Evolutionary conservation across 2,113 vertebrate species (phyloP).

Genomic region (Mungos mungo): DNA sequence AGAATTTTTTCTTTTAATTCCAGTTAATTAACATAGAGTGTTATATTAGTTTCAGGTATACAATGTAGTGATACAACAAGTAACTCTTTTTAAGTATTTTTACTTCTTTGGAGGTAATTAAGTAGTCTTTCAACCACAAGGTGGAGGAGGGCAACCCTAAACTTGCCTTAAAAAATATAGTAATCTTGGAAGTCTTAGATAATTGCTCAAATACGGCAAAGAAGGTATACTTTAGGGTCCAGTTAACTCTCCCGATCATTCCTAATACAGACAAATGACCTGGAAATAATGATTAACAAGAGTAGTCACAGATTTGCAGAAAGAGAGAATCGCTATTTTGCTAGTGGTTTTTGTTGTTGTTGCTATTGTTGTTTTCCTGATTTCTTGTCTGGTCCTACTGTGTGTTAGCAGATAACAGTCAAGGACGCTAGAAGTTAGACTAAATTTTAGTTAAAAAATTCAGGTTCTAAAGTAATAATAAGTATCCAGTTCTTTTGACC

Average conservation of each 20-base stretch:
- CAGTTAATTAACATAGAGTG: not conserved
- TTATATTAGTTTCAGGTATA: not conserved
- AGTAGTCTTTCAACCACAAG: not conserved
- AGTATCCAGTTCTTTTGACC: not conserved
- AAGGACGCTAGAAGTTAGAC: not conserved
- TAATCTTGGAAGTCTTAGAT: conserved; percentile 26
- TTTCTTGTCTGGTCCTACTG: not conserved
- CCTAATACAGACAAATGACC: not conserved
- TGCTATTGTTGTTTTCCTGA: not conserved
- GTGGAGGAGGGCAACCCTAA: not conserved
- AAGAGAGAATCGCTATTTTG: not conserved
- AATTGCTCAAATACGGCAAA: not conserved
- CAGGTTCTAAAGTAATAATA: not conserved
- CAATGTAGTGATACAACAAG: not conserved
- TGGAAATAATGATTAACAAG: not conserved
- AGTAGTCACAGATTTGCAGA: not conserved
- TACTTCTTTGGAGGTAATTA: not conserved
- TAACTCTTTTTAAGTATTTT: conserved; percentile 17
- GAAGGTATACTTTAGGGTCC: not conserved
- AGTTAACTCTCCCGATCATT: not conserved
- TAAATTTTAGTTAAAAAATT: not conserved
- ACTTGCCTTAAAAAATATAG: not conserved
- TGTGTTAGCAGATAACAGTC: not conserved
- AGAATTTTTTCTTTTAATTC: not conserved
- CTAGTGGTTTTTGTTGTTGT: not conserved